Evolutionary conservation across 2,888 invertebrate genomes (phyloP).

Genomic region (Acanthosepion lycidas): DNA sequence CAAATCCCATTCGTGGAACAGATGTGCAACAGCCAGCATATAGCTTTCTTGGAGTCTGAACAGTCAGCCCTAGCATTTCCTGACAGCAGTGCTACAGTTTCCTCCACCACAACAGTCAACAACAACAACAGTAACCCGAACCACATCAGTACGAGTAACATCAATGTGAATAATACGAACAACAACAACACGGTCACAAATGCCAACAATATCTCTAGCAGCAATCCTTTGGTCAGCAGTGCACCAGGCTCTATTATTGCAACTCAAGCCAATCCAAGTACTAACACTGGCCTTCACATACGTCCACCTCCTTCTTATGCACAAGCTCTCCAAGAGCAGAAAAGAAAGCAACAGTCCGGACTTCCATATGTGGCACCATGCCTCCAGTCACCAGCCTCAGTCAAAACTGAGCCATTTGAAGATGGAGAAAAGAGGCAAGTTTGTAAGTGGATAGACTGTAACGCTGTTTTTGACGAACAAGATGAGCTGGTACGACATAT

Average conservation of each 20-base stretch:
- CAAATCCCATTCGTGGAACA: conserved; percentile 68
- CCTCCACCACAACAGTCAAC: conserved; percentile 55
- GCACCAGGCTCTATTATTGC: conserved; percentile 24
- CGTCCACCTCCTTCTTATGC: conserved; percentile 49
- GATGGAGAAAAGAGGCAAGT: conserved; percentile 65
- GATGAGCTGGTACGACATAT: conserved; percentile 74
- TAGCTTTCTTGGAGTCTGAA: neutral
- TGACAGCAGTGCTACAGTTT: conserved; percentile 55
- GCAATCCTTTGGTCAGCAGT: conserved; percentile 38
- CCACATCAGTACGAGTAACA: conserved; percentile 41
- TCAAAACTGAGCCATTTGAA: conserved; percentile 56
- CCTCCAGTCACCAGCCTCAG: conserved; percentile 20
- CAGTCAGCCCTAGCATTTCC: conserved; percentile 5
- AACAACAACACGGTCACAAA: conserved; percentile 49
- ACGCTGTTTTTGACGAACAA: conserved; percentile 69
- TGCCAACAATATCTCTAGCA: conserved; percentile 46
- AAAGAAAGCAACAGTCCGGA: conserved; percentile 51
- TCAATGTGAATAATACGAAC: conserved; percentile 50
- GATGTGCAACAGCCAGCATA: conserved; percentile 49
- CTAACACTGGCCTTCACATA: conserved; percentile 45
- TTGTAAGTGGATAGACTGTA: conserved; percentile 74
- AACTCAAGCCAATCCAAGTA: conserved; percentile 6
- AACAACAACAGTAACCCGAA: conserved; percentile 53
- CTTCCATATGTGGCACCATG: conserved; percentile 47
- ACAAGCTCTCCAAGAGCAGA: conserved; percentile 51